These are phyloP conservation scores for Clarias laeviceps DNA, from an alignment of 2,797 vertebrate genomes.

Conservation along the genomic window DNA sequence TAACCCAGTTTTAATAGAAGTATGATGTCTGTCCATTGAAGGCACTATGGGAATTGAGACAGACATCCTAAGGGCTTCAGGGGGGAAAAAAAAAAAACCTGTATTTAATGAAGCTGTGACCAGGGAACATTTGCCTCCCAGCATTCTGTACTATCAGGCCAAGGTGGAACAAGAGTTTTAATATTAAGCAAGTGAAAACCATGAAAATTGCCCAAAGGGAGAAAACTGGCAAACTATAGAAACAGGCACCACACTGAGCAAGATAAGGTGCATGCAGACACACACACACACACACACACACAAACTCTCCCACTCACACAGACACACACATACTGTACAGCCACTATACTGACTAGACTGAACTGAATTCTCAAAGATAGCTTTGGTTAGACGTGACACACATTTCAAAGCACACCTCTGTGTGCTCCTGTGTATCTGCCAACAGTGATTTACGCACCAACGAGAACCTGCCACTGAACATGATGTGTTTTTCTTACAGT, in stretches of 20 bases:
- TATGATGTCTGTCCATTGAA: slow-evolving; percentile 59
- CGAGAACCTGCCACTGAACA: not conserved
- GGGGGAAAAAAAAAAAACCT: slow-evolving; percentile 48
- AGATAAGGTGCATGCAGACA: slow-evolving; percentile 56
- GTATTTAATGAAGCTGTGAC: slow-evolving; percentile 70
- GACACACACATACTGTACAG: slow-evolving; percentile 18
- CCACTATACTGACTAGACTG: slow-evolving; percentile 47
- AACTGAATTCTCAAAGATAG: slow-evolving; percentile 58
- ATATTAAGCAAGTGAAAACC: slow-evolving; percentile 70
- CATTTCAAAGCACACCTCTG: slow-evolving; percentile 20
- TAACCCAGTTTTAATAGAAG: slow-evolving; percentile 61
- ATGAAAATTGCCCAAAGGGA: slow-evolving; percentile 65
- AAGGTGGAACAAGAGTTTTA: slow-evolving; percentile 66
- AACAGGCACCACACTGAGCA: slow-evolving; percentile 53
- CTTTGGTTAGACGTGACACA: slow-evolving; percentile 47
- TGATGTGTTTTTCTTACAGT: slow-evolving; percentile 1
- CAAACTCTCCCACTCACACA: not conserved
- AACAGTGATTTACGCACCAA: not conserved
- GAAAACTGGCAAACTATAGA: slow-evolving; percentile 57
- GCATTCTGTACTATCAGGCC: slow-evolving; percentile 62
- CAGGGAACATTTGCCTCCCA: slow-evolving; percentile 65
- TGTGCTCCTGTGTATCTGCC: slow-evolving; percentile 1
- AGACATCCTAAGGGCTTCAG: slow-evolving; percentile 59
- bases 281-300: slow-evolving; percentile 19
- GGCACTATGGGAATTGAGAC: slow-evolving; percentile 61